Conservation (phyloP, 2,797 vertebrate genomes). For the Chelon auratus region DNA sequence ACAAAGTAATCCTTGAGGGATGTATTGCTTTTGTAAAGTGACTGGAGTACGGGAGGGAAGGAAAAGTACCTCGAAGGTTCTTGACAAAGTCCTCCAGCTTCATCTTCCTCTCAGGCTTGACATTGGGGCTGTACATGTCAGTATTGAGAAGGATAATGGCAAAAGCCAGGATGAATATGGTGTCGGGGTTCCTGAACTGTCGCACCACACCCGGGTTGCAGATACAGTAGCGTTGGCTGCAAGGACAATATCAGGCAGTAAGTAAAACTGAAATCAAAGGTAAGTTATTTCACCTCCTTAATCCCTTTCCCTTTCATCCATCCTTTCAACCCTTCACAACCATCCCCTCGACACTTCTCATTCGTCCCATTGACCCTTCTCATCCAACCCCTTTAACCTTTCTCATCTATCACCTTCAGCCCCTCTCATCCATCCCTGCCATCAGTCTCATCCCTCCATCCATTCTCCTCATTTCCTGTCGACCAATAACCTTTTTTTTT, state of each 20-base stretch:
- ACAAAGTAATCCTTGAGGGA: slow-evolving; percentile 15
- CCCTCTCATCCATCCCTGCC: too few species aligned
- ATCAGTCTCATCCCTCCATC: too few species aligned
- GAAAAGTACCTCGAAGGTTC: slow-evolving; percentile 91
- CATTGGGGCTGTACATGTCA: slow-evolving; percentile 99
- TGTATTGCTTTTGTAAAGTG: slow-evolving; percentile 12
- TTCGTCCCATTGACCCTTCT: too few species aligned
- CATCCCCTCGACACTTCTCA: too few species aligned
- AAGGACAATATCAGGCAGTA: slow-evolving; percentile 5
- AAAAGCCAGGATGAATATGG: slow-evolving; percentile 98
- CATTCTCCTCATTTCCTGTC: too few species aligned
- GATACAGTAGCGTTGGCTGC: slow-evolving; percentile 95
- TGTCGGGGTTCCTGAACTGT: slow-evolving; percentile 97
- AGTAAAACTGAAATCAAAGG: not conserved
- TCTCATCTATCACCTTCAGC: too few species aligned
- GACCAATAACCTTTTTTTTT: too few species aligned
- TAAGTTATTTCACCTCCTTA: too few species aligned
- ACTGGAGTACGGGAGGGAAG: slow-evolving; percentile 8
- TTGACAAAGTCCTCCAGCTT: slow-evolving; percentile 98
- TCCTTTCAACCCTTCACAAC: too few species aligned
- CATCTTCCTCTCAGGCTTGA: slow-evolving; percentile 98
- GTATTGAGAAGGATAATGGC: slow-evolving; percentile 98
- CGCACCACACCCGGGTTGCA: slow-evolving; percentile 96
- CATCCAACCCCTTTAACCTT: too few species aligned
- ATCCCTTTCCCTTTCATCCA: too few species aligned